These are phyloP conservation scores for Helarctos malayanus DNA, from an alignment of 2,797 vertebrate genomes.

Conservation along the genomic window DNA sequence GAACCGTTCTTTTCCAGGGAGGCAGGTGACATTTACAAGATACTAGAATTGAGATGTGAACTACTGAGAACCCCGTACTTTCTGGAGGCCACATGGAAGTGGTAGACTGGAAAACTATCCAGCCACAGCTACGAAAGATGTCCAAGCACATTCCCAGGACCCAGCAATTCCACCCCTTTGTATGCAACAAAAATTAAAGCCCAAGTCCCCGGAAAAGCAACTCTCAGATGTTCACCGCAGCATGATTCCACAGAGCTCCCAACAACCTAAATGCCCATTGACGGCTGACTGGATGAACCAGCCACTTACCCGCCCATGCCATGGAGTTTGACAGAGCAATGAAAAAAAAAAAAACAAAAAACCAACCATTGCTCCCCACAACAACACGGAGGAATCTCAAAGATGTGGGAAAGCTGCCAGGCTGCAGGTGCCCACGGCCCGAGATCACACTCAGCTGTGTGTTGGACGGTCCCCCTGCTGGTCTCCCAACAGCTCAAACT, in stretches of 20 bases:
- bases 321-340: accelerated
- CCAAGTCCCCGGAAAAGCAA: not conserved
- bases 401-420: accelerated
- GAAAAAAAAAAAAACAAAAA: too few relatives aligned
- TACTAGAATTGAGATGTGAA: not conserved
- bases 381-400: not conserved
- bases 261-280: not conserved
- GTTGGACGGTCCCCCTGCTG: accelerated
- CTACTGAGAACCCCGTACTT: accelerated
- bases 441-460: not conserved
- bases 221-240: too few relatives aligned
- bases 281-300: not conserved
- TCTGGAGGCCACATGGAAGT: accelerated
- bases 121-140: accelerated
- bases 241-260: not conserved
- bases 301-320: accelerated
- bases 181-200: not conserved
- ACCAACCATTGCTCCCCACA: accelerated
- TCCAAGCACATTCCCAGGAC: accelerated
- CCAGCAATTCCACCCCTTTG: not conserved
- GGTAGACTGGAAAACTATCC: accelerated
- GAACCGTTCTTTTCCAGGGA: not conserved
- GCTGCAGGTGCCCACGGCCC: accelerated
- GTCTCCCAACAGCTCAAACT: not conserved
- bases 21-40: not conserved